Conservation (phyloP, 2,113 vertebrate species). For the Phylloscopus trochilus region DNA sequence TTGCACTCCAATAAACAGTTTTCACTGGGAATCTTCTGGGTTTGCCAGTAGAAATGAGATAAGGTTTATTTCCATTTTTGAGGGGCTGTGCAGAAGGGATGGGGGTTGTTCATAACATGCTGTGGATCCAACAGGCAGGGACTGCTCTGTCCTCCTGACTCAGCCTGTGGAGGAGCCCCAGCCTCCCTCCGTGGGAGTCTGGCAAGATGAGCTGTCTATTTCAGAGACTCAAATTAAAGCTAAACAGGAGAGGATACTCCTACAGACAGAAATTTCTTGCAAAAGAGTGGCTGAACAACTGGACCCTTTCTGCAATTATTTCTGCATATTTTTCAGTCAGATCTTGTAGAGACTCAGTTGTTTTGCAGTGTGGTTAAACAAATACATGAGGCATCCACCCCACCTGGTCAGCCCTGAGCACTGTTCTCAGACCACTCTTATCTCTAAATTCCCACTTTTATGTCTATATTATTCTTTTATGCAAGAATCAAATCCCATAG, state of each 20-base stretch:
- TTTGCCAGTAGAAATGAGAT: neutral
- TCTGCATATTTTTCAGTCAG: neutral
- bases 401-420: neutral
- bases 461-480: neutral
- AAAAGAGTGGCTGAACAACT: neutral
- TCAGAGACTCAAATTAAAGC: neutral
- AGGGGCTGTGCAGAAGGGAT: neutral
- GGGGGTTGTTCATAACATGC: neutral
- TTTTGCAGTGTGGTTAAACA: neutral
- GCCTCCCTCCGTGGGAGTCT: neutral
- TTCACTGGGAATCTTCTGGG: neutral
- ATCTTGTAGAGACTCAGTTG: neutral
- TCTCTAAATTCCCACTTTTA: neutral
- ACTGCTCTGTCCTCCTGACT: neutral
- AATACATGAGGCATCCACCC: neutral
- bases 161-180: neutral
- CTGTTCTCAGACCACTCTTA: neutral
- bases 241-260: conserved; percentile 15
- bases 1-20: neutral
- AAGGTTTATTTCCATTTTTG: neutral
- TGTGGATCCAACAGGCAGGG: neutral
- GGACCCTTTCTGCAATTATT: neutral
- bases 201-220: neutral
- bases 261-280: neutral
- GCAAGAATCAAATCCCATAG: neutral